phyloP scores from a whole-genome alignment of 2,113 vertebrate genomes.

The Apodemus sylvaticus region DNA sequence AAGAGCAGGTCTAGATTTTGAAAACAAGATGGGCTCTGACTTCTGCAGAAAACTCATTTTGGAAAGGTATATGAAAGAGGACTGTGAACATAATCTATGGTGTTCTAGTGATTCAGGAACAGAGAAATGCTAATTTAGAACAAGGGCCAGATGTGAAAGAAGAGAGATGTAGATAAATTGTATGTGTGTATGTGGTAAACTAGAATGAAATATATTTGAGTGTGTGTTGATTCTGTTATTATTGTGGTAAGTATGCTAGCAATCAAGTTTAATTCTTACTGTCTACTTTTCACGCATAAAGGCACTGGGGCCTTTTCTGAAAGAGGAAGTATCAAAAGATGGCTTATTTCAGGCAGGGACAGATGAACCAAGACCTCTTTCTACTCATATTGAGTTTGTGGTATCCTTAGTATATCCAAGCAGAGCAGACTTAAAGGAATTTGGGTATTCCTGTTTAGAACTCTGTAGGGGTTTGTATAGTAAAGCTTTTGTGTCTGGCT shows the following conservation, averaged over 20 bases:
- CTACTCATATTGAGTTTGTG: neutral
- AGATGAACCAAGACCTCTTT: neutral
- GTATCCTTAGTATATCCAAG: neutral
- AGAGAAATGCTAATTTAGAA: neutral
- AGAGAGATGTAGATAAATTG: neutral
- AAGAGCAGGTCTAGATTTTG: constrained; percentile 27
- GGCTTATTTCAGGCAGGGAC: neutral
- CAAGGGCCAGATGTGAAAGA: neutral
- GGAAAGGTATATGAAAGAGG: neutral
- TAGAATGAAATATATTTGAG: neutral
- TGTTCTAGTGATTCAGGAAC: neutral
- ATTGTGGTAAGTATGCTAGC: neutral
- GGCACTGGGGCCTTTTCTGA: neutral
- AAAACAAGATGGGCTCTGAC: constrained; percentile 19
- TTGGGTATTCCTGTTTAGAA: neutral
- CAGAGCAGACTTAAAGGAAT: neutral
- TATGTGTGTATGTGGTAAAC: neutral
- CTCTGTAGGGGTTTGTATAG: neutral
- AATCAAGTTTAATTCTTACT: neutral
- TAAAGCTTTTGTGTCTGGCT: no score
- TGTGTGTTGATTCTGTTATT: neutral
- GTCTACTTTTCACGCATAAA: neutral
- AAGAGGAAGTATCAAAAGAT: neutral
- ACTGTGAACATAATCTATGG: neutral
- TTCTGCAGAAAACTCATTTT: neutral